Percentiles rank a stretch among this genome's conserved stretches.
Conservation (phyloP, 2,888 invertebrate genomes). For the Acanthosepion pharaonis region DNA sequence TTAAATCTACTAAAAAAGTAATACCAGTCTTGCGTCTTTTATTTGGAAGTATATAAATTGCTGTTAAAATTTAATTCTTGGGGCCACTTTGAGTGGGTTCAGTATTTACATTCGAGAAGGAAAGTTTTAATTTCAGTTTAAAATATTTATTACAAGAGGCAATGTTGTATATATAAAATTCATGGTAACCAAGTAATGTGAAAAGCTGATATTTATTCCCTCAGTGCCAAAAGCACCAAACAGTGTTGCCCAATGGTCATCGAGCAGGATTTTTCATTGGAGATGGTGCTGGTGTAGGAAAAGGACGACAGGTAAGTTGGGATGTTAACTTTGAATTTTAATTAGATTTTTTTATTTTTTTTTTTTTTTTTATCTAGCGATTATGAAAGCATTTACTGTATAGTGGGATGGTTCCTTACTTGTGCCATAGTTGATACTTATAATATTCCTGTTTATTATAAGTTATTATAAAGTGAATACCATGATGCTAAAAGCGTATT, state of each 20-base stretch:
- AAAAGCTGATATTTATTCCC: constrained; percentile 46
- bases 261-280: constrained; percentile 74
- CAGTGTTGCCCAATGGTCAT: constrained; percentile 68
- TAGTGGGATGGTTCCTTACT: no score
- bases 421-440: no score
- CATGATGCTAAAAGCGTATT: no score
- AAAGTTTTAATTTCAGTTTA: not conserved
- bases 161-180: not conserved
- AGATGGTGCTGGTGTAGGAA: constrained; percentile 74
- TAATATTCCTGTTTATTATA: no score
- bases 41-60: no score
- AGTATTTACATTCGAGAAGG: not conserved
- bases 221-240: constrained; percentile 72
- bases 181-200: not conserved
- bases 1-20: no score
- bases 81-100: no score
- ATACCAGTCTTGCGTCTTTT: no score
- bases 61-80: no score
- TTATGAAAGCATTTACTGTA: no score
- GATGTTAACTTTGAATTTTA: not conserved
- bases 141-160: not conserved
- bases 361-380: not conserved
- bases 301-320: constrained; percentile 70
- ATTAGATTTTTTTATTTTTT: not conserved
- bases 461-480: no score